Conservation (phyloP, 2,113 vertebrate species). For the Halichoeres trimaculatus region DNA sequence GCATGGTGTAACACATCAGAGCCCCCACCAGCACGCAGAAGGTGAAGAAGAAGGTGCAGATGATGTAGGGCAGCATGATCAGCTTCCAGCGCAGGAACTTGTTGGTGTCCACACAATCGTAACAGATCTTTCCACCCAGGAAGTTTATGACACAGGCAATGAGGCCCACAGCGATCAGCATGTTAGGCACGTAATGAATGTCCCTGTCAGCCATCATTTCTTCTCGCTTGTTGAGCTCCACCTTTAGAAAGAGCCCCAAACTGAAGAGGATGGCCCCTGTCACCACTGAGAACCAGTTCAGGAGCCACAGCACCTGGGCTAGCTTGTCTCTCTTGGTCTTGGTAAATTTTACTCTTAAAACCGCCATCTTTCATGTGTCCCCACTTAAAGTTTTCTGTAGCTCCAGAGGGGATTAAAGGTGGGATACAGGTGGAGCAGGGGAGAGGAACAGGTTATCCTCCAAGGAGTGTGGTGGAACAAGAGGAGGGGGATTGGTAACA, state of each 20-base stretch:
- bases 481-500: constrained; percentile 37
- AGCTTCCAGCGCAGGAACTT: constrained; percentile 90
- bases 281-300: constrained; percentile 91
- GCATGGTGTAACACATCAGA: constrained; percentile 89
- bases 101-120: constrained; percentile 87
- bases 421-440: constrained; percentile 51
- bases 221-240: constrained; percentile 87
- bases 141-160: constrained; percentile 90
- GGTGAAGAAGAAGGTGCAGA: constrained; percentile 90
- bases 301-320: constrained; percentile 90
- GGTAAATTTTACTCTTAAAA: constrained; percentile 89
- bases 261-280: constrained; percentile 87
- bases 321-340: constrained; percentile 88
- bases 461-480: constrained; percentile 18
- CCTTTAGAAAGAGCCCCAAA: constrained; percentile 88
- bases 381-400: constrained; percentile 25
- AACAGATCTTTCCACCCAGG: constrained; percentile 91
- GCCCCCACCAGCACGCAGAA: constrained; percentile 89
- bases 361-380: constrained; percentile 79
- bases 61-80: constrained; percentile 89
- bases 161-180: constrained; percentile 87
- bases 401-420: constrained; percentile 45
- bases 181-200: constrained; percentile 87
- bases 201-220: constrained; percentile 87
- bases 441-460: constrained; percentile 58